phyloP scores from a whole-genome alignment of 2,888 invertebrate genomes.

The Allacma fusca region DNA sequence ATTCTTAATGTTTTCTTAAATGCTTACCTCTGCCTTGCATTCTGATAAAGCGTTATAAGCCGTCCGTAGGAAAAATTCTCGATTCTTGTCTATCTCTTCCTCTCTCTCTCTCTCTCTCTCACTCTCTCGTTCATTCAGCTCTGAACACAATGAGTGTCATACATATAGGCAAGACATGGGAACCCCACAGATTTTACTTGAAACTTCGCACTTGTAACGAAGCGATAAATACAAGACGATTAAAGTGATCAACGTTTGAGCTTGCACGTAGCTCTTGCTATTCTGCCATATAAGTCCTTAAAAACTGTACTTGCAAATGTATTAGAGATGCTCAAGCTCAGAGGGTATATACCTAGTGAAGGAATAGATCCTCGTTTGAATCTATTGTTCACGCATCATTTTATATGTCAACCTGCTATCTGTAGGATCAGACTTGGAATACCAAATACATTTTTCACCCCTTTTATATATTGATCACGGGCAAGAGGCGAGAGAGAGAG shows the following conservation, averaged over 20 bases:
- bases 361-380: slow-evolving; percentile 44
- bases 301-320: too few relatives aligned
- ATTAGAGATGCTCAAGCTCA: too few relatives aligned
- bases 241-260: neutral
- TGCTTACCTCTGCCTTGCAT: neutral
- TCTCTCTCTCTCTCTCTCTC: neutral
- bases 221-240: neutral
- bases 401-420: slow-evolving; percentile 49
- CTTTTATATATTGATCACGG: slow-evolving; percentile 45
- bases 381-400: slow-evolving; percentile 50
- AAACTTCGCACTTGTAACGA: neutral
- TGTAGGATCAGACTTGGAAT: slow-evolving; percentile 45
- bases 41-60: neutral
- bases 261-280: neutral
- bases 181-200: neutral
- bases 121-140: neutral
- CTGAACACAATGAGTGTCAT: neutral
- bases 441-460: slow-evolving; percentile 49
- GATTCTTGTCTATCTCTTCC: neutral
- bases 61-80: neutral
- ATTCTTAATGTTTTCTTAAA: slow-evolving; percentile 10
- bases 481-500: neutral
- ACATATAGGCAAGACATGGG: neutral
- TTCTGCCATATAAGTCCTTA: too few relatives aligned
- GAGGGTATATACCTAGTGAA: neutral